Percentiles rank a stretch among this genome's conserved stretches.
Evolutionary conservation across 2,888 invertebrate species (phyloP).

Genomic region (Drosophila vallismaia): DNA sequence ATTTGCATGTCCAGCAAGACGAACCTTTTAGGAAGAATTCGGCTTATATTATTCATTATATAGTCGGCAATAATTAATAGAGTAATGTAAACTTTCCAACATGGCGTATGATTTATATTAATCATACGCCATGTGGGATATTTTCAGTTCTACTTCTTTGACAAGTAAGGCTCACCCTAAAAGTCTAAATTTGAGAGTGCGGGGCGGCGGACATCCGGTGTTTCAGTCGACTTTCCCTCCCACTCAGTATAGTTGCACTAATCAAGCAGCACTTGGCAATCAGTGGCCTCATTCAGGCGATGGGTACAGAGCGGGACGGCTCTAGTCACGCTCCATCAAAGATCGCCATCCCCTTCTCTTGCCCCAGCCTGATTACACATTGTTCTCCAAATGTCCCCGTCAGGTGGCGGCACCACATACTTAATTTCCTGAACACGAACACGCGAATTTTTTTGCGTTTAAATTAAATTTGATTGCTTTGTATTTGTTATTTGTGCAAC

Average conservation of each 20-base stretch:
- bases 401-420: constrained; percentile 42
- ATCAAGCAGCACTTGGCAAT: constrained; percentile 58
- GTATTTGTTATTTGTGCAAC: constrained; percentile 69
- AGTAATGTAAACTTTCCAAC: background rate
- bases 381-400: constrained; percentile 23
- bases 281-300: constrained; percentile 50
- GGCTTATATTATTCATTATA: background rate
- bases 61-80: background rate
- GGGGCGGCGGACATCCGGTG: background rate
- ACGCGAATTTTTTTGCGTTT: constrained; percentile 25
- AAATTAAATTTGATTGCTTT: constrained; percentile 52
- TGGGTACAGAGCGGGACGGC: constrained; percentile 8
- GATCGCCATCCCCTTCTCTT: background rate
- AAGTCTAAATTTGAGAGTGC: background rate
- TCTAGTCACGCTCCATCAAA: constrained; percentile 11
- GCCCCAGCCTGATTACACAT: constrained; percentile 33
- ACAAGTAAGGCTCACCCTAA: background rate
- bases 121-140: background rate
- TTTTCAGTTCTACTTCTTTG: background rate
- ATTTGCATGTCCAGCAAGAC: constrained; percentile 36
- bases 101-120: background rate
- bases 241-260: constrained; percentile 54
- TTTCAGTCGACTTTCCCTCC: background rate
- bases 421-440: constrained; percentile 32
- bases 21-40: background rate